These are phyloP conservation scores for Ennomos quercinarius DNA, from an alignment of 2,888 invertebrate species.

Conservation along the genomic window DNA sequence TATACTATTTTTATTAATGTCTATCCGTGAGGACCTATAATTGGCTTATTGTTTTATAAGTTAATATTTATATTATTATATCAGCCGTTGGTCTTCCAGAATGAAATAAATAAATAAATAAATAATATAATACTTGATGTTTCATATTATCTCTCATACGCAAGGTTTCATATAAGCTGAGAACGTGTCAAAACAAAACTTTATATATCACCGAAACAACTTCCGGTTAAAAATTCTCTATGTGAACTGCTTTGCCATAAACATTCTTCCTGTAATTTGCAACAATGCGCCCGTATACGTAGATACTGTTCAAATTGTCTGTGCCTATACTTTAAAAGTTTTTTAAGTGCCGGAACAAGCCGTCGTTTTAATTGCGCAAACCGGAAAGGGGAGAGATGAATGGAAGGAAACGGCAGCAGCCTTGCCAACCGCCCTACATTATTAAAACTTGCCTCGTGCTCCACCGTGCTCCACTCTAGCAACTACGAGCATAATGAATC, in stretches of 20 bases:
- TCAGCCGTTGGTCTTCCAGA: no score
- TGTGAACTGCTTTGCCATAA: conserved; percentile 52
- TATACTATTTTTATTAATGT: no score
- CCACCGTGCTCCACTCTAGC: conserved; percentile 66
- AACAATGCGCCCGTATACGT: conserved; percentile 63
- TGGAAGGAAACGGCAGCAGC: conserved; percentile 79
- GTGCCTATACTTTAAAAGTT: conserved; percentile 79
- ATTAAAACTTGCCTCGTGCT: conserved; percentile 83
- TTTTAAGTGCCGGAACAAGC: conserved; percentile 83
- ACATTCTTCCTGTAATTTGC: conserved; percentile 59
- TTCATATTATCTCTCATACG: conserved; percentile 2
- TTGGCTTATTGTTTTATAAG: no score
- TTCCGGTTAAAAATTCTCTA: conserved; percentile 40
- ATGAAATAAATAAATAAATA: no score
- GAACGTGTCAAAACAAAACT: conserved; percentile 32
- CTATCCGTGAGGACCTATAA: no score
- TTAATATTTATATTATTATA: no score
- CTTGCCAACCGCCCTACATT: conserved; percentile 82
- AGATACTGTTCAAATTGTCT: conserved; percentile 71
- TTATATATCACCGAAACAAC: conserved; percentile 30
- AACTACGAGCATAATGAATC: conserved; percentile 74
- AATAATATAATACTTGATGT: neutral
- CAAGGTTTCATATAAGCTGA: conserved; percentile 29
- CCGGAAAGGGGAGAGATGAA: conserved; percentile 84
- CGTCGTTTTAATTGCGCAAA: conserved; percentile 82